Base-by-base conservation (phyloP, 2,888 invertebrate genomes). In the Leptinotarsa peninsularis region DNA sequence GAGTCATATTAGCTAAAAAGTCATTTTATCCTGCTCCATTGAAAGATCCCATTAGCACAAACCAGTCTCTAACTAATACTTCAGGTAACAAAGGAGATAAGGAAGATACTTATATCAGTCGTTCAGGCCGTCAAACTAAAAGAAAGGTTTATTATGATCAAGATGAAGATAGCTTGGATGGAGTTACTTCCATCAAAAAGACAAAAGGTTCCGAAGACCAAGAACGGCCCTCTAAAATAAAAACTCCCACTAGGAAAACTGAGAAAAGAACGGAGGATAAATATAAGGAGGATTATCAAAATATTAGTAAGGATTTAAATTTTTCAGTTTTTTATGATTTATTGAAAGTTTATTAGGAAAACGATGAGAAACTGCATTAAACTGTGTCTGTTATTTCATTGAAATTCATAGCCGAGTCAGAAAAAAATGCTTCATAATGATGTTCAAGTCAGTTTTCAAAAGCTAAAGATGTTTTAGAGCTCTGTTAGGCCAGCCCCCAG, bases 91-190 rank as follows among this genome's bases (percentile, higher is more conserved):
- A 43, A 52, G 71, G 72, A 49, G 27, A 49, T 54, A 69, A 7
- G 10, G 43, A 75, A 67, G 76, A 76, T 60, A 78, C 78, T 14
- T 78, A 78, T 66, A 49, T 71, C 56, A 74, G 75, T 52, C 71
- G 78, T 49, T 78, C 73, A 67, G 78, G 78, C 2, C 71, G 78
- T 14, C 75, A 75, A 43, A 76, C 76, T 5, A 78, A 78, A 52
- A 66, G 76, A 58, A 78, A 75, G 63, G 15, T 73, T 43, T 78
- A 78, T 74, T 73, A 70, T 68, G 76, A 76, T 67, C 63, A 76
- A n/a, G 73, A 76, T 58, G 76, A 78, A 18, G 73, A 75, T 67
- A 72, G 67, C 60, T 66, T 49, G n/a, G 75, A 72, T 56, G 49
- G 70, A 56, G 5, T 58, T 43, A 23, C 49, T 52, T 15, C 18